These are phyloP conservation scores for Falcaria lacertinaria DNA, from an alignment of 2,888 invertebrate species.

Conservation along the genomic window DNA sequence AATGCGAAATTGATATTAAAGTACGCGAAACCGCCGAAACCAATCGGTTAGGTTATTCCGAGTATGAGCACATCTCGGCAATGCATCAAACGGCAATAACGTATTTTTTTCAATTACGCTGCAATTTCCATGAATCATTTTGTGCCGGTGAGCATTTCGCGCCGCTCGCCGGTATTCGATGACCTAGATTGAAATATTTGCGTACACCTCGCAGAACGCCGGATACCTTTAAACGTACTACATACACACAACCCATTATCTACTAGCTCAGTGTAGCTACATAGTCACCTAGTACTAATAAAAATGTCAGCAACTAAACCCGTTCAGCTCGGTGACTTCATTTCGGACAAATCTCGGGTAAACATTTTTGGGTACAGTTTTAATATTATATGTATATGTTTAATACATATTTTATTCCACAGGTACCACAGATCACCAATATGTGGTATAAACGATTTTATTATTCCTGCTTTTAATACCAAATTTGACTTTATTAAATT, in stretches of 20 bases:
- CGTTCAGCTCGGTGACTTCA: too few relatives aligned
- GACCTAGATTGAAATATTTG: conserved; percentile 69
- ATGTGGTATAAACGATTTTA: too few relatives aligned
- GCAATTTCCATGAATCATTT: conserved; percentile 75
- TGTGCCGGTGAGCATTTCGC: conserved; percentile 53
- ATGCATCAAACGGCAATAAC: conserved; percentile 72
- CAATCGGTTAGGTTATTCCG: conserved; percentile 34
- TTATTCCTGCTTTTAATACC: too few relatives aligned
- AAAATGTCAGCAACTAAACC: too few relatives aligned
- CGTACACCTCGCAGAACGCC: conserved; percentile 49
- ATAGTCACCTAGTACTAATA: neutral
- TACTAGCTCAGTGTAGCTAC: too few relatives aligned
- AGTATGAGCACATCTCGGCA: conserved; percentile 42
- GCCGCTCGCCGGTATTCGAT: conserved; percentile 40
- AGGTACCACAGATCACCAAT: too few relatives aligned
- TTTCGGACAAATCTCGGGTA: too few relatives aligned
- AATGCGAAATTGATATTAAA: conserved; percentile 6
- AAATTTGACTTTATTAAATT: conserved; percentile 32
- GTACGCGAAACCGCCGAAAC: conserved; percentile 22
- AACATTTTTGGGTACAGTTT: too few relatives aligned
- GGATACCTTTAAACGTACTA: neutral
- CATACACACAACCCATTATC: neutral
- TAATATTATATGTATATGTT: too few relatives aligned
- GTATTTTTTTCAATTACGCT: conserved; percentile 75
- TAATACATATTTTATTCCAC: too few relatives aligned